phyloP scores from a whole-genome alignment of 2,797 vertebrate genomes.

The Amblyopsis hoosieri region DNA sequence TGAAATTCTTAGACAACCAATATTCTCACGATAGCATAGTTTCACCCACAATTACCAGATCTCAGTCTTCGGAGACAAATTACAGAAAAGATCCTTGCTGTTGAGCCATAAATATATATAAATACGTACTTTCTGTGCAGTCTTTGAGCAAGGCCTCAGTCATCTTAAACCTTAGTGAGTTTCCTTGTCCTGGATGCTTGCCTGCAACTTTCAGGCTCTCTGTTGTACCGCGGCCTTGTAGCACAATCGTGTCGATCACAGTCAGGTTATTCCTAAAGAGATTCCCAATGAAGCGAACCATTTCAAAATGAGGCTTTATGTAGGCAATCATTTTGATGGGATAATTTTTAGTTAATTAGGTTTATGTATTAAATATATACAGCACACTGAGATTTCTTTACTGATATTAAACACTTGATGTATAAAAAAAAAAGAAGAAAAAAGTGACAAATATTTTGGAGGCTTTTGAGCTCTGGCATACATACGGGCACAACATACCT shows the following conservation, averaged over 20 bases:
- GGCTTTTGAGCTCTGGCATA: not conserved
- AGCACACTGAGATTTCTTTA: no score
- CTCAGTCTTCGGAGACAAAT: no score
- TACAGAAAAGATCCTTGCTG: not conserved
- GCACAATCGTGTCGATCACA: conserved; percentile 88
- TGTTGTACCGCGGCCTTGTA: conserved; percentile 90
- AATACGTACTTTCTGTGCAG: conserved; percentile 92
- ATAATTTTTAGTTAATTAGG: no score
- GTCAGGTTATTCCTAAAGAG: conserved; percentile 94
- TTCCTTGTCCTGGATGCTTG: conserved; percentile 88
- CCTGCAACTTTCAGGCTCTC: conserved; percentile 92
- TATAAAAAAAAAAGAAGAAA: no score
- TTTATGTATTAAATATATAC: no score
- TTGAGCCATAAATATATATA: conserved; percentile 62
- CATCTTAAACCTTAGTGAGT: conserved; percentile 96
- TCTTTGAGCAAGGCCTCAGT: conserved; percentile 94
- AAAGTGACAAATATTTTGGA: no score
- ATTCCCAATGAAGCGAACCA: not conserved
- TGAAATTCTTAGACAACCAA: no score
- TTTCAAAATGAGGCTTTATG: not conserved
- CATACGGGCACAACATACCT: conserved; percentile 74
- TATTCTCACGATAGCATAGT: no score
- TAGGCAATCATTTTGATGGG: not conserved
- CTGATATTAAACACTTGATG: no score
- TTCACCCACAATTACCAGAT: no score